Conservation (phyloP, 2,888 invertebrate genomes). For the Arenicola marina region DNA sequence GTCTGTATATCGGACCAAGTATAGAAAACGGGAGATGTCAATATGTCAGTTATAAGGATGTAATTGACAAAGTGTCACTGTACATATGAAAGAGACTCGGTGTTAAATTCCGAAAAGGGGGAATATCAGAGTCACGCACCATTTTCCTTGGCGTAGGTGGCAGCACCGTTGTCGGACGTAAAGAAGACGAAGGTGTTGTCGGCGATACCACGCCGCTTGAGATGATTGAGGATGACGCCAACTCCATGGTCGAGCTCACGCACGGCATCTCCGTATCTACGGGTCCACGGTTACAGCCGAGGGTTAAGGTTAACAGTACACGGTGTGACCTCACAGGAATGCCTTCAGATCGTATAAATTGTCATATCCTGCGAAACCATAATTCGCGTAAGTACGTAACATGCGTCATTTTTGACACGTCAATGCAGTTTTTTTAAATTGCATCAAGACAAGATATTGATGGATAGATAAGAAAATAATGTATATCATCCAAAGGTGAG, state of each 20-base stretch:
- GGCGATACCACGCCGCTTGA: conserved; percentile 43
- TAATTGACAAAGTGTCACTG: no score
- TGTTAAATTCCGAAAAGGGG: no score
- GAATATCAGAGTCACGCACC: conserved; percentile 44
- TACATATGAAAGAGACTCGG: no score
- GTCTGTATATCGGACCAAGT: neutral
- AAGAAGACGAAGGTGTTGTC: conserved; percentile 63
- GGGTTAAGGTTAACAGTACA: no score
- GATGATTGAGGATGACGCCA: conserved; percentile 56
- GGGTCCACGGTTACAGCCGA: no score
- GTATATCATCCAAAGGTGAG: no score
- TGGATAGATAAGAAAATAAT: no score
- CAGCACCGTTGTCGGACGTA: conserved; percentile 64
- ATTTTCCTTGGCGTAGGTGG: conserved; percentile 55
- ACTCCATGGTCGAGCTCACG: conserved; percentile 61
- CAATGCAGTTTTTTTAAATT: no score
- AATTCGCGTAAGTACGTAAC: no score
- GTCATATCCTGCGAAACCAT: no score
- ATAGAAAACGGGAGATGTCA: neutral
- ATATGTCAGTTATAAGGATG: neutral
- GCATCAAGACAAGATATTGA: no score
- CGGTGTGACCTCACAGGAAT: neutral
- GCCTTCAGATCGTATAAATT: neutral
- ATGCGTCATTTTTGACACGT: no score
- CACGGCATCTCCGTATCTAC: conserved; percentile 63